Evolutionary conservation across 2,113 vertebrate genomes (phyloP), one percentile per base, ranked within the genome.

Genomic region (Paedocypris sp.): DNA sequence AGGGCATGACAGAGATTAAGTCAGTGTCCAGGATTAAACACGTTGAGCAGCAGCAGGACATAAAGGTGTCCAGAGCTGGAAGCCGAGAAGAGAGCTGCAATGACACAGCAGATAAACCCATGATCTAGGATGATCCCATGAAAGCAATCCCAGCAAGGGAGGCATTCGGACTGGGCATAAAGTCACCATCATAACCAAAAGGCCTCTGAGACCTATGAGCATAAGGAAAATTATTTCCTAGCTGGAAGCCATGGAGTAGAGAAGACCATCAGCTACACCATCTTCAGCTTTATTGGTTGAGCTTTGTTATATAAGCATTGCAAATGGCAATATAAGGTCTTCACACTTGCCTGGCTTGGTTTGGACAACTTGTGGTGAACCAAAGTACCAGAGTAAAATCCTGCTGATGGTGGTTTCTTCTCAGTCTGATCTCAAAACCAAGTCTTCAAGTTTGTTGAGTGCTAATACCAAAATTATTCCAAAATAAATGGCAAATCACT

Each of bases 121-220:
- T 70, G 64, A 66, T 66, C 68, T 41, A 13, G 39, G 58, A 62
- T 70, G 31, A 66, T 62, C 64, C 59, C 16, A 18, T 66, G 58
- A 63, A 70, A 47, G 46, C 38, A 48, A 20, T 5, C 25, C 19
- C 19, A 19, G 32, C 66, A 36, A 60, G 51, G 29, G 47, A 39
- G 10, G 20, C 31, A 18, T 46, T 66, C 18, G 18, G 51, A 18
- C 13, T 20, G 58, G 16, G 15, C 31, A 66, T 31, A 66, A 38
- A 61, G 15, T 15, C 38, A 23, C 62, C 42, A 20, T 7, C 1
- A 35, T 42, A 43, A 50, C 43, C 43, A 49, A 45, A 70, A 35
- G 35, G n/a, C 32, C 3, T 50, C 23, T 51, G 61, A 26, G 31
- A 13, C 15, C 23, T 6, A 1, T 11, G 11, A 22, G 28, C 20